These are phyloP conservation scores for Drosophila parvula DNA, from an alignment of 1,140 invertebrate genomes.

Conservation along the genomic window DNA sequence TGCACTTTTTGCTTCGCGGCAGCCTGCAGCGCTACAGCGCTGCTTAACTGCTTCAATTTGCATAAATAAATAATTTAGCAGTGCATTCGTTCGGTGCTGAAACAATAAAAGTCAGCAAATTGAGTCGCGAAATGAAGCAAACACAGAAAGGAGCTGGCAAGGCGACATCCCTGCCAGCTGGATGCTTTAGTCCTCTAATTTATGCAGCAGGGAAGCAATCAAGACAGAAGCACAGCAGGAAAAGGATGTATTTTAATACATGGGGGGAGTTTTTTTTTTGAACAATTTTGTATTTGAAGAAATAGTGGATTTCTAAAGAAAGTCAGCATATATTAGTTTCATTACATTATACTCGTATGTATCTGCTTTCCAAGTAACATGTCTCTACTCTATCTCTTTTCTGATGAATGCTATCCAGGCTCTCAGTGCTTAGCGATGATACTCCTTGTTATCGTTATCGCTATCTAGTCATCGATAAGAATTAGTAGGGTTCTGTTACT, in stretches of 20 bases:
- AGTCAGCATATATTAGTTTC: not conserved
- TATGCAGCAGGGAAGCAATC: conserved; percentile 60
- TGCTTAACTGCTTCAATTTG: conserved; percentile 78
- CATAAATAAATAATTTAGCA: conserved; percentile 81
- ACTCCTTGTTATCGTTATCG: too few species aligned
- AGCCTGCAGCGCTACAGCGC: conserved; percentile 8
- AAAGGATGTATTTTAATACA: conserved; percentile 12
- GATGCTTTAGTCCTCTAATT: conserved; percentile 50
- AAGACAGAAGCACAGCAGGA: conserved; percentile 1
- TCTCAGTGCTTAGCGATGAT: too few species aligned
- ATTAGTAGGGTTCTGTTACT: too few species aligned
- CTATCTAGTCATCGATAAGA: too few species aligned
- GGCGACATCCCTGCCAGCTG: not conserved
- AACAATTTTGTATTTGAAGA: not conserved
- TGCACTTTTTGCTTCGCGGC: conserved; percentile 53
- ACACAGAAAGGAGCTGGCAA: not conserved
- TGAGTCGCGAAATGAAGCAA: conserved; percentile 70
- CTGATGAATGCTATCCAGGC: too few species aligned
- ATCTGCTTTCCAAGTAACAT: too few species aligned
- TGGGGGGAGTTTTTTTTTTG: too few species aligned
- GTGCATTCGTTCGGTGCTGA: conserved; percentile 51
- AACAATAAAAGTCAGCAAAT: conserved; percentile 76
- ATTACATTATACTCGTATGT: too few species aligned
- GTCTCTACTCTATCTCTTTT: too few species aligned
- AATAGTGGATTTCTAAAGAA: not conserved